Evolutionary conservation across 2,113 vertebrate species (phyloP).

Genomic region (Suricata suricatta): DNA sequence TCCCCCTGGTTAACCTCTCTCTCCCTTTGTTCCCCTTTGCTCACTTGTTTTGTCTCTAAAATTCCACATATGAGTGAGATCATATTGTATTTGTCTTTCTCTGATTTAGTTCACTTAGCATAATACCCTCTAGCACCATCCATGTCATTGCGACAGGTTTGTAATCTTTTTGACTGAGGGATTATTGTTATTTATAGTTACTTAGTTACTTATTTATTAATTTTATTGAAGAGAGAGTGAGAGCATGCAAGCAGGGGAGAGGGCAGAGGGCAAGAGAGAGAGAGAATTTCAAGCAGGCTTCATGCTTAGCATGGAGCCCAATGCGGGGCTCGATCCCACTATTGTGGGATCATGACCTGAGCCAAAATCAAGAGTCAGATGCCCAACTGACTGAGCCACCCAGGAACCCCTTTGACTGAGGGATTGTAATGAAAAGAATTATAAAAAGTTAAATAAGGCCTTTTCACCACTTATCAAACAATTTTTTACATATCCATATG

Average conservation of each 20-base stretch:
- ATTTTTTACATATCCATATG: neutral
- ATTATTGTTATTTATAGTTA: neutral
- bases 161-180: neutral
- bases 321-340: no score
- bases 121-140: neutral
- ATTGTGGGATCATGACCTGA: no score
- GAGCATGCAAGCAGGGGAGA: no score
- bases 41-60: neutral
- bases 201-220: no score
- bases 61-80: neutral
- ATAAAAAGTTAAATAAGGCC: slow-evolving; percentile 13
- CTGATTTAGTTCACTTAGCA: neutral
- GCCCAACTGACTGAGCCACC: no score
- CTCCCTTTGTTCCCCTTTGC: neutral
- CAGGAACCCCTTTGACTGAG: no score
- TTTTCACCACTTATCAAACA: neutral
- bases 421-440: neutral
- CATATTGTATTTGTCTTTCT: neutral
- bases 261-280: no score
- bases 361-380: no score
- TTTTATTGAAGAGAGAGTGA: no score
- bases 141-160: neutral
- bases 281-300: no score
- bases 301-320: no score
- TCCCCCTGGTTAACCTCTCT: neutral